Percentiles rank a stretch among this genome's conserved stretches.
Evolutionary conservation across 1,140 invertebrate genomes (phyloP).

Genomic region (Bombus superbus): DNA sequence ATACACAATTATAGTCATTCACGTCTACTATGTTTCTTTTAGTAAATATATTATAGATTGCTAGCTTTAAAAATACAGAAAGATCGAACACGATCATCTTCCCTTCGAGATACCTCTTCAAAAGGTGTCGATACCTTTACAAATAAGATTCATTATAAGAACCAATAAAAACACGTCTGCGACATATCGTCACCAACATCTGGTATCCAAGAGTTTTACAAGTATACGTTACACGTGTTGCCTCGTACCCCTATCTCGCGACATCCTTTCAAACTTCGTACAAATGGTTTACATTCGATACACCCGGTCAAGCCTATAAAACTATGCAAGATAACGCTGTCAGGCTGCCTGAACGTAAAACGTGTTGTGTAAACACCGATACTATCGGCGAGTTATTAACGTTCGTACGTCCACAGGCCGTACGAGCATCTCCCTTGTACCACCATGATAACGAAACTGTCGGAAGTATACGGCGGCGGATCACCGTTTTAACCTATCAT

Average conservation of each 20-base stretch:
- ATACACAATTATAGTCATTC: too few species aligned
- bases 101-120: too few species aligned
- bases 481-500: constrained; percentile 72
- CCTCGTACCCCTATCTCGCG: constrained; percentile 20
- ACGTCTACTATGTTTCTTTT: too few species aligned
- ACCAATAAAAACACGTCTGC: not conserved
- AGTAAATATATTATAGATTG: too few species aligned
- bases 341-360: not conserved
- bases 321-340: not conserved
- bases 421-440: constrained; percentile 22
- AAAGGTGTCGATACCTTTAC: not conserved
- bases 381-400: constrained; percentile 30
- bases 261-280: not conserved
- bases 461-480: constrained; percentile 57
- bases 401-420: not conserved
- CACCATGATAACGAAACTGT: constrained; percentile 65
- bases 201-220: not conserved
- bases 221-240: not conserved
- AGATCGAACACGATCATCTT: too few species aligned
- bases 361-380: constrained; percentile 15
- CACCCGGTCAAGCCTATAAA: not conserved
- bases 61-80: too few species aligned
- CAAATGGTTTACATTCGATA: not conserved
- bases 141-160: not conserved
- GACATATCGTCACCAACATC: not conserved